Base-by-base conservation (phyloP, 2,113 vertebrate genomes). In the Trochalopteron elliotii region DNA sequence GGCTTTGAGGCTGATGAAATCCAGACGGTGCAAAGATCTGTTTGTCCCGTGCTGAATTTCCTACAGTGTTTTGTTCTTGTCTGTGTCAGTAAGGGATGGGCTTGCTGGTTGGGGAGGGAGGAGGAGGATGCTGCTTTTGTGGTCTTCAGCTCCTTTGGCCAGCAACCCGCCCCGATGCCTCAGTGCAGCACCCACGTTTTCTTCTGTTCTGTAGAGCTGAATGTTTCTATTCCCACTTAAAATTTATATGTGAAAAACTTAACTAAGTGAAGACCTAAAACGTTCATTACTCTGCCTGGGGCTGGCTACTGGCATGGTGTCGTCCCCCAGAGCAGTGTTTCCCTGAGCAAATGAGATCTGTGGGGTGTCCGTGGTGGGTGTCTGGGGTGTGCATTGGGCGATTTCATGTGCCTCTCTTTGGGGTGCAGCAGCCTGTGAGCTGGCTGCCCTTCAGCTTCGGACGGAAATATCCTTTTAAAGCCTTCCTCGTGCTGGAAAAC, bases 131-230 rank as follows among this genome's bases (percentile, higher is more conserved):
- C 20, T 39, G 24, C 33, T 52, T 45, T 56, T 30, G 21, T 21
- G n/a, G 16, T 33, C 65, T 75, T 70, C 33, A 56, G 28, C 18
- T 64, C 9, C 49, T 63, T 18, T 4, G 42, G 47, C 17, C 31
- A 22, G 13, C 5, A 22, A 5, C 82, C 14, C 17, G 9, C 4
- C 44, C 35, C 0, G 0, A 11, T 11, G 31, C 31, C 14, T 15
- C 33, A 22, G 22, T 12, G 39, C 35, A 64, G 47, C 50, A 3
- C 5, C 8, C 12, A 2, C 10, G 1, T 30, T 70, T 42, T 31
- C 56, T 47, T 10, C 56, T 9, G 4, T 9, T 49, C n/a, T 28
- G 27, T 6, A 44, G 18, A 0, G 0, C 39, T 8, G n/a, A 6
- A 45, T 59, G 10, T 35, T 83, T 47, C 57, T 40, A 16, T 19